Percentiles rank a stretch among this genome's conserved stretches.
Conservation (phyloP, 2,888 invertebrate species). For the Spodoptera picta region DNA sequence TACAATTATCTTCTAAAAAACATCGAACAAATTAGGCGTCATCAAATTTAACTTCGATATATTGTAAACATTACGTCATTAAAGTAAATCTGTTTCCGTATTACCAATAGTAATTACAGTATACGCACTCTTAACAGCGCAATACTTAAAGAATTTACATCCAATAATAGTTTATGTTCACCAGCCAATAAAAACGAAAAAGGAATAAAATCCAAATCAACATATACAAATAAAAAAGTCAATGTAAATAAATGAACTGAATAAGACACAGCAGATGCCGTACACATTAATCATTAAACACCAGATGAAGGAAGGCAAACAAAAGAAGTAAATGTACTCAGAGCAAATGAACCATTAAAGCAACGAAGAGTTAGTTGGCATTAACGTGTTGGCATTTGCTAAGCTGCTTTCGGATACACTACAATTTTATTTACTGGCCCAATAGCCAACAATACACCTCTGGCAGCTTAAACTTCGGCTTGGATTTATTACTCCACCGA, state of each 20-base stretch:
- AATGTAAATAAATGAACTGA: too few species aligned
- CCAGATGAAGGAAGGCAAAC: conserved; percentile 19
- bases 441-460: conserved; percentile 46
- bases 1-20: too few species aligned
- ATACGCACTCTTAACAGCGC: too few species aligned
- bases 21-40: too few species aligned
- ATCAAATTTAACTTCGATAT: too few species aligned
- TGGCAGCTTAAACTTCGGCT: conserved; percentile 48
- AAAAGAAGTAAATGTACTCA: conserved; percentile 27
- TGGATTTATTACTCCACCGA: conserved; percentile 57
- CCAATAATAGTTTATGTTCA: background rate
- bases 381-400: conserved; percentile 50
- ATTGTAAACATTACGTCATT: too few species aligned
- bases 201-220: background rate
- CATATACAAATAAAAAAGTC: conserved; percentile 5
- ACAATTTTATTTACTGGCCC: conserved; percentile 47
- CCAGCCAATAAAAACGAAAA: background rate
- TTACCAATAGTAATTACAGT: too few species aligned
- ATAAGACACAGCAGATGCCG: conserved; percentile 7
- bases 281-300: conserved; percentile 32
- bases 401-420: conserved; percentile 39
- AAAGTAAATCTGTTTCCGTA: too few species aligned
- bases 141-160: too few species aligned
- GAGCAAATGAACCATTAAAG: conserved; percentile 31
- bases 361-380: conserved; percentile 40